Evolutionary conservation across 2,888 invertebrate genomes (phyloP).

Genomic region (Meta bourneti): DNA sequence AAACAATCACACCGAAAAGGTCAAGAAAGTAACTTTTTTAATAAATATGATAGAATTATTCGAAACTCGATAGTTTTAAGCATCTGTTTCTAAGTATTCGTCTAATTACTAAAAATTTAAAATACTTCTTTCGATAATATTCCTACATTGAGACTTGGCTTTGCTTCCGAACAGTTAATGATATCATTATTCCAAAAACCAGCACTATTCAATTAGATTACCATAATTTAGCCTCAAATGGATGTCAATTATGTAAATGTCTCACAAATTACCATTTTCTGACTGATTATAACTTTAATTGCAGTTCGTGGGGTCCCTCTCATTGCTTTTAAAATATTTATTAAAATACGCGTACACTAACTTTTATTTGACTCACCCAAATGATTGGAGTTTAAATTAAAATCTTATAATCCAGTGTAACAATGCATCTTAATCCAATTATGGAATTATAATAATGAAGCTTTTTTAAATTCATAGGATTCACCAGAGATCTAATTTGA

Average conservation of each 20-base stretch:
- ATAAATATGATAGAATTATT: not conserved
- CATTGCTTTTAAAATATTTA: not conserved
- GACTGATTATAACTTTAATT: slow-evolving; percentile 1
- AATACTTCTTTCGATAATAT: not conserved
- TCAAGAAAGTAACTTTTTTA: not conserved
- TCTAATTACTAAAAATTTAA: not conserved
- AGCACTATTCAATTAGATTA: not conserved
- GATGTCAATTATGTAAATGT: not conserved
- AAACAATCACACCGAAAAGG: not conserved
- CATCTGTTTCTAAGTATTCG: not conserved
- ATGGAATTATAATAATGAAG: no score
- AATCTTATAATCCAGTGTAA: no score
- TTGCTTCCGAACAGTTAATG: not conserved
- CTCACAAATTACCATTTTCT: not conserved
- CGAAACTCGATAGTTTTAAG: not conserved
- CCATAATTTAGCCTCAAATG: not conserved
- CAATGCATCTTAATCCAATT: no score
- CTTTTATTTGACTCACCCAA: not conserved
- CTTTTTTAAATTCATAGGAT: slow-evolving; percentile 68
- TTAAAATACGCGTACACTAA: not conserved
- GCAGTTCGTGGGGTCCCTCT: not conserved
- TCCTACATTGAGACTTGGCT: not conserved
- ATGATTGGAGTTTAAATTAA: not conserved
- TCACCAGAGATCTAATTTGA: slow-evolving; percentile 79
- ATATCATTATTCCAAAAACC: not conserved